phyloP scores from a whole-genome alignment of 1,140 invertebrate species.

The honey bee (Apis mellifera) region Amel_HAv3.1 CM009943.2:5721501-5722000 shows the following conservation, averaged over 20 bases:
- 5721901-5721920: constrained; percentile 14
- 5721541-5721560: neutral
- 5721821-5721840: constrained; percentile 7
- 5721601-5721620: neutral
- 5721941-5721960: constrained; percentile 27
- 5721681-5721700: neutral
- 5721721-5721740: neutral
- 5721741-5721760: neutral
- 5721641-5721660: neutral
- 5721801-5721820: constrained; percentile 30
- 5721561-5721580: neutral
- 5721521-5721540: neutral
- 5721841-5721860: constrained; percentile 4
- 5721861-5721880: constrained; percentile 22
- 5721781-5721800: constrained; percentile 12
- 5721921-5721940: neutral
- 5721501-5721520: neutral
- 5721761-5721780: constrained; percentile 7
- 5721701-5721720: neutral
- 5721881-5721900: constrained; percentile 37
- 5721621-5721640: neutral
- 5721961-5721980: constrained; percentile 1
- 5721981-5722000: neutral
- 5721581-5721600: too few species aligned
- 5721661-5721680: neutral